Conservation (phyloP, 1,140 invertebrate species). For the Pseudomyrmex pallidus region DNA sequence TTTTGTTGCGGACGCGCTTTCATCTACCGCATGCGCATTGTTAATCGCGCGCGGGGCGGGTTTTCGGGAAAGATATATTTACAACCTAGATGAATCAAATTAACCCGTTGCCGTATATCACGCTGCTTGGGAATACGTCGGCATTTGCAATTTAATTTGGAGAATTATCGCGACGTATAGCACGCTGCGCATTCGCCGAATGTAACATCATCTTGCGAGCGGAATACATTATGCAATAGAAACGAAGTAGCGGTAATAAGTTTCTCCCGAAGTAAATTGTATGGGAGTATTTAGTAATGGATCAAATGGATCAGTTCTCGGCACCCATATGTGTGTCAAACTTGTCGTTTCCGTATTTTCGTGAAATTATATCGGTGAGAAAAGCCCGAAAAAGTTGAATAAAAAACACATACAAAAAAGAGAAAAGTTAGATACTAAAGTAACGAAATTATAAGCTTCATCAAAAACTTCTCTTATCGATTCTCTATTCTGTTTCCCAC, state of each 20-base stretch:
- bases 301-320: too few relatives aligned
- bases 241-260: constrained; percentile 56
- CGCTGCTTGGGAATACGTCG: constrained; percentile 67
- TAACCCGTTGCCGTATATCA: constrained; percentile 65
- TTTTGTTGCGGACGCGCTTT: constrained; percentile 60
- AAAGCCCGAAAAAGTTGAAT: background rate
- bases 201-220: constrained; percentile 56
- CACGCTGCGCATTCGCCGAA: constrained; percentile 52
- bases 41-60: constrained; percentile 58
- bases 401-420: background rate
- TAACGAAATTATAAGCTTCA: background rate
- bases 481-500: background rate
- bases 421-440: background rate
- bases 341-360: constrained; percentile 28
- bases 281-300: constrained; percentile 38
- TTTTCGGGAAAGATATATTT: constrained; percentile 58
- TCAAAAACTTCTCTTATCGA: background rate
- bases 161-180: constrained; percentile 60
- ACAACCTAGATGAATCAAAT: constrained; percentile 69
- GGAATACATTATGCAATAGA: constrained; percentile 61
- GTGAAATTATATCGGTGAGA: constrained; percentile 2
- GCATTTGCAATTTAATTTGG: constrained; percentile 71
- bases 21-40: constrained; percentile 61
- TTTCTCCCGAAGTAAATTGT: constrained; percentile 53
- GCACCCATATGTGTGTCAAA: background rate